A percentile compares a stretch with the other conserved stretches of the same genome.
Evolutionary conservation across 2,113 vertebrate genomes (phyloP).

Genomic region (Balaeniceps rex): DNA sequence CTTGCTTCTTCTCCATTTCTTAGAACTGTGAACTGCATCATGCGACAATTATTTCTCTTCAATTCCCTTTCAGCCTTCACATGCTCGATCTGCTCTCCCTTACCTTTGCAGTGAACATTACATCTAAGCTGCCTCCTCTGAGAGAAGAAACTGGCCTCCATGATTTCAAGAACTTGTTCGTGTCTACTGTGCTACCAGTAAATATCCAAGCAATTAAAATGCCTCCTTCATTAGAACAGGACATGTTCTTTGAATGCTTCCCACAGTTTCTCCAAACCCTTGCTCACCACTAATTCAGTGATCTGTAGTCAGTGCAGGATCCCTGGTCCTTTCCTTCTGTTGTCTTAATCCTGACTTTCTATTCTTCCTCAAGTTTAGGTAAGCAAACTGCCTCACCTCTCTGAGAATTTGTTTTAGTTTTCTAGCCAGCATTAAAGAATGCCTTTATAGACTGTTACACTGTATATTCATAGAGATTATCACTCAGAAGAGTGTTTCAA

Average conservation of each 20-base stretch:
- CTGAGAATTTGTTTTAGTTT: not conserved
- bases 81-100: not conserved
- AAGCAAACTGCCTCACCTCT: not conserved
- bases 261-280: not conserved
- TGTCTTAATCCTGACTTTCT: not conserved
- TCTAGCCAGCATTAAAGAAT: not conserved
- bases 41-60: accelerated
- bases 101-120: not conserved
- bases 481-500: not conserved
- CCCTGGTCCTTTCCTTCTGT: not conserved
- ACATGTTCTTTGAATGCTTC: not conserved
- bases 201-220: not conserved
- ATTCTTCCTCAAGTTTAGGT: not conserved
- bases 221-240: not conserved
- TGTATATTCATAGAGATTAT: not conserved
- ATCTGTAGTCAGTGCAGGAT: not conserved
- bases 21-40: not conserved
- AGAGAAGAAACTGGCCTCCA: not conserved
- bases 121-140: not conserved
- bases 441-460: not conserved
- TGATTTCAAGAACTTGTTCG: not conserved
- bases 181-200: not conserved
- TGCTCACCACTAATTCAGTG: not conserved
- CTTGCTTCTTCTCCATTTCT: not conserved
- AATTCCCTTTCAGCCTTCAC: not conserved